Base-by-base conservation (phyloP, 2,797 vertebrate species). In the Rhodeus uyekii region DNA sequence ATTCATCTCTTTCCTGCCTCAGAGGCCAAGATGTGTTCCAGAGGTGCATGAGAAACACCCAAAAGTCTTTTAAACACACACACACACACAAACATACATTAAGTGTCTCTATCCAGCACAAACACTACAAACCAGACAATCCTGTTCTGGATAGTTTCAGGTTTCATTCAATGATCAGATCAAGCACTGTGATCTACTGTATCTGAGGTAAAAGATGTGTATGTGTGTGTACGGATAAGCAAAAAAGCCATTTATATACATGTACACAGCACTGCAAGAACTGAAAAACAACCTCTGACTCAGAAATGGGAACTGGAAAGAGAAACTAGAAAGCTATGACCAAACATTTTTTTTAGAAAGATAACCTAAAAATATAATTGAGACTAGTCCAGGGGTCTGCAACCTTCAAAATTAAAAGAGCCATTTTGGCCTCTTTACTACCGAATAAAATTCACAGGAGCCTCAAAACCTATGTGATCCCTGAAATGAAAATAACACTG, bases 291-390 rank as follows among this genome's bases (percentile, higher is more conserved):
- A 50, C 5, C 29, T 61, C 27, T 8, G 14, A 19, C 67, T 80
- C 55, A 83, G 60, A 76, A 84, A 84, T 13, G 27, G 29, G 58
- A 77, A 73, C 39, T 19, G 53, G 4, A 58, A 68, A 80, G 61
- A 72, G 65, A 60, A 79, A 76, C 81, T 63, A 38, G 58, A 53
- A 48, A 50, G 22, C n/a, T 71, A 42, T 8, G 16, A 19, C 29
- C 42, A 39, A 53, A 4, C 5, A 1, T 38, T 12, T 39, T 63
- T 13, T n/a, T n/a, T 8, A 61, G 12, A 5, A 29, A 58, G 69
- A n/a, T 13, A 73, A 34, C 34, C 44, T 72, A 50, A 0, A 29
- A 44, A 13, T n/a, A 27, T 14, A n/a, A n/a, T n/a, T n/a, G n/a
- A n/a, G n/a, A n/a, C n/a, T n/a, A n/a, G n/a, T n/a, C n/a, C n/a